These are phyloP conservation scores for Pagetopsis macropterus DNA, from an alignment of 2,797 vertebrate species.

Conservation along the genomic window DNA sequence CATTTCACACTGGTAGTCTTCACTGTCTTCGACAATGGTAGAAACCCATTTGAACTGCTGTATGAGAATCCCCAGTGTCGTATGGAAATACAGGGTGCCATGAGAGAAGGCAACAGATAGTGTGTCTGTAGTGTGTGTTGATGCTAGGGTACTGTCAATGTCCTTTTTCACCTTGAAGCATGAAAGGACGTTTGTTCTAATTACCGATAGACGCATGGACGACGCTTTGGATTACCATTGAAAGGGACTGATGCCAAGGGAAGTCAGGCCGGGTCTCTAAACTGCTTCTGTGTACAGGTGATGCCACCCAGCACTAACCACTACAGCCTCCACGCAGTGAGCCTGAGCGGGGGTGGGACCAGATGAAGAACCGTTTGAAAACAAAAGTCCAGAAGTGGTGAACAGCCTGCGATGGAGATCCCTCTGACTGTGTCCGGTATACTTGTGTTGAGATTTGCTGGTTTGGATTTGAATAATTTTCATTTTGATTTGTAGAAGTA, in stretches of 20 bases:
- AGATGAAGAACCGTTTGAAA: conserved; percentile 65
- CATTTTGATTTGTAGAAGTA: conserved; percentile 30
- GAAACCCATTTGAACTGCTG: too few species aligned
- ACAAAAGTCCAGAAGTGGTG: conserved; percentile 86
- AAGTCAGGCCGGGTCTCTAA: conserved; percentile 84
- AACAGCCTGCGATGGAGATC: conserved; percentile 85
- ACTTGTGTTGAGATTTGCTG: conserved; percentile 76
- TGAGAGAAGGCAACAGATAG: conserved; percentile 3
- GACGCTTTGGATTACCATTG: background rate
- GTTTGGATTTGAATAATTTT: conserved; percentile 80
- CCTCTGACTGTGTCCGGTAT: conserved; percentile 83
- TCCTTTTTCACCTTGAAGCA: background rate
- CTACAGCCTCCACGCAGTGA: conserved; percentile 82
- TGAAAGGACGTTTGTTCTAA: too few species aligned
- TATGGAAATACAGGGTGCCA: background rate
- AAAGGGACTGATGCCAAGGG: conserved; percentile 37
- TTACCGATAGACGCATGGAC: background rate
- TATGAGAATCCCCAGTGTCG: too few species aligned
- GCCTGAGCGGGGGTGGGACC: conserved; percentile 82
- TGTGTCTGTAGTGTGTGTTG: background rate
- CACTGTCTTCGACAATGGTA: too few species aligned
- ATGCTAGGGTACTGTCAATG: background rate
- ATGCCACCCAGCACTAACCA: conserved; percentile 87
- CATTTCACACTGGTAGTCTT: too few species aligned
- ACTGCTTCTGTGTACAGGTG: conserved; percentile 85